These are phyloP conservation scores for Lasiurus cinereus DNA, from an alignment of 2,113 vertebrate genomes.

Conservation along the genomic window DNA sequence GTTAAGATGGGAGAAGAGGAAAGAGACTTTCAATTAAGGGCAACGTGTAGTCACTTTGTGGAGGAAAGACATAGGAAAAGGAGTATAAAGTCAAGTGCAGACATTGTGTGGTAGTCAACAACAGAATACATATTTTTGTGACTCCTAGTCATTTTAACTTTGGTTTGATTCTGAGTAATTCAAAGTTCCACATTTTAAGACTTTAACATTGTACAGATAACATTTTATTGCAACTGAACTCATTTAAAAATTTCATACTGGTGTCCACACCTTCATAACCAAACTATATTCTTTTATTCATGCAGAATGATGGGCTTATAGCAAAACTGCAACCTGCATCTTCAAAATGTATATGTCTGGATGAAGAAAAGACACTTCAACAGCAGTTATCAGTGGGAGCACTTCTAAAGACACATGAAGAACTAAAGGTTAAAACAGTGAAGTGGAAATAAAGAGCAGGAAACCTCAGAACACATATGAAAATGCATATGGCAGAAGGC, in stretches of 20 bases:
- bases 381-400: constrained; percentile 89
- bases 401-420: constrained; percentile 85
- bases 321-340: constrained; percentile 88
- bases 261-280: not conserved
- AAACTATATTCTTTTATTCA: not conserved
- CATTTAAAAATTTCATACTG: not conserved
- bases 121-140: not conserved
- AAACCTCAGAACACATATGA: constrained; percentile 85
- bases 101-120: not conserved
- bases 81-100: not conserved
- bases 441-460: constrained; percentile 91
- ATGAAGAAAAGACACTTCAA: constrained; percentile 88
- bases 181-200: not conserved
- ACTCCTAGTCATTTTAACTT: not conserved
- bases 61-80: not conserved
- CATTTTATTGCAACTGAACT: not conserved
- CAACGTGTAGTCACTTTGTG: not conserved
- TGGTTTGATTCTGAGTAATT: no score
- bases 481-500: constrained; percentile 68
- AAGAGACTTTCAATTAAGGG: not conserved
- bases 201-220: not conserved
- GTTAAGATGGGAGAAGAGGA: not conserved
- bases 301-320: constrained; percentile 91
- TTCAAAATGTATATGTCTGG: constrained; percentile 86
- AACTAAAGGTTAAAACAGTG: constrained; percentile 87